Conservation (phyloP, 2,797 vertebrate species). For the Peromyscus eremicus region DNA sequence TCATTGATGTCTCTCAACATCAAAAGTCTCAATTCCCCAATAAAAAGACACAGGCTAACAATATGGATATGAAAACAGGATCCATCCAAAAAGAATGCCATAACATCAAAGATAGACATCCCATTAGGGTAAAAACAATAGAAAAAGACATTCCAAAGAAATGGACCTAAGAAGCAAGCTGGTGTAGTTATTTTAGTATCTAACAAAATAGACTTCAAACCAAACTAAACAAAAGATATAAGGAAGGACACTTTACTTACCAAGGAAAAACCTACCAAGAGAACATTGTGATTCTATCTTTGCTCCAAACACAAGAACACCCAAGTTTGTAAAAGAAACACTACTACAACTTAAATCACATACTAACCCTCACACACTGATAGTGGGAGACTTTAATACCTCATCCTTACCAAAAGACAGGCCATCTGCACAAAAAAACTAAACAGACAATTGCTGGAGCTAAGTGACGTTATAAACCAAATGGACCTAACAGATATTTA, state of each 20-base stretch:
- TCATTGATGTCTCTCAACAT: background rate
- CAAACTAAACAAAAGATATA: background rate
- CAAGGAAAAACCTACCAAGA: background rate
- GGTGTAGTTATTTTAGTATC: background rate
- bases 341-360: background rate
- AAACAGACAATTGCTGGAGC: background rate
- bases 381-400: background rate
- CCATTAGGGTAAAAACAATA: background rate
- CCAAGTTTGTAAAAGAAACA: background rate
- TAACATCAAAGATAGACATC: background rate
- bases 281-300: background rate
- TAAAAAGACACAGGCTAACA: background rate
- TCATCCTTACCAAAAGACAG: background rate
- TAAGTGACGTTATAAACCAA: background rate
- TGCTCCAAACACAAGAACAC: background rate
- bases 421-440: background rate
- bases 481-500: background rate
- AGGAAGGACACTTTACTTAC: background rate
- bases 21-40: background rate
- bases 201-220: background rate
- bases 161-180: background rate
- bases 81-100: background rate
- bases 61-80: background rate
- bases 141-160: background rate
- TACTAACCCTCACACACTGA: background rate